Conservation (phyloP, 2,888 invertebrate species). For the Drosophila greeni region DNA sequence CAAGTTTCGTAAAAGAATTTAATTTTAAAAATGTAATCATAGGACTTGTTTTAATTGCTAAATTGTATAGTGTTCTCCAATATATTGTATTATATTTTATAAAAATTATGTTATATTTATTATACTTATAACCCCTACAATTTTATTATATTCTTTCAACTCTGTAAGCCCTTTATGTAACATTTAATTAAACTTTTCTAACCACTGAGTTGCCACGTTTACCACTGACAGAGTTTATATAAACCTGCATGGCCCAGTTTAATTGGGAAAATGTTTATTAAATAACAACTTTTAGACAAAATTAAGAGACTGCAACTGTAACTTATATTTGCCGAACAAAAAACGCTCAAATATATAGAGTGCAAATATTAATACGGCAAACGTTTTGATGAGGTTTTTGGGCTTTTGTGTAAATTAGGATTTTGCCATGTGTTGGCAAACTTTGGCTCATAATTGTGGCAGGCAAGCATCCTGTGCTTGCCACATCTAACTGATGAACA, state of each 20-base stretch:
- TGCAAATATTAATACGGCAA: conserved; percentile 4
- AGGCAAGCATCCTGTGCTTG: conserved; percentile 13
- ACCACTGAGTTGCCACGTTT: neutral
- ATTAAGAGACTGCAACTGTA: neutral
- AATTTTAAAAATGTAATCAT: neutral
- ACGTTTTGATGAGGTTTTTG: conserved; percentile 4
- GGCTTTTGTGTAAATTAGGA: conserved; percentile 17
- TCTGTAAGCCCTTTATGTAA: neutral
- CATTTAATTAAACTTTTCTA: conserved; percentile 3
- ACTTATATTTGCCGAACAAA: neutral
- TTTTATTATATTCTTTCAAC: no score
- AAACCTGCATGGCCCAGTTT: neutral
- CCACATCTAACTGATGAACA: conserved; percentile 26
- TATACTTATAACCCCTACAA: neutral
- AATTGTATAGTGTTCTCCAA: neutral
- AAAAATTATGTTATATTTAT: no score
- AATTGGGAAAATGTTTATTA: conserved; percentile 1
- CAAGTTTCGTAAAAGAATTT: no score
- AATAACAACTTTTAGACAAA: conserved; percentile 5
- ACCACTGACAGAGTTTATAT: neutral
- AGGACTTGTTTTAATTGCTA: neutral
- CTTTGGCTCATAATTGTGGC: conserved; percentile 15
- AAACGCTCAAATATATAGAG: neutral
- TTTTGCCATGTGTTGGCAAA: conserved; percentile 10
- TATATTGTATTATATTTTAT: no score